phyloP scores from a whole-genome alignment of 2,797 vertebrate species.

The Karalla daura region DNA sequence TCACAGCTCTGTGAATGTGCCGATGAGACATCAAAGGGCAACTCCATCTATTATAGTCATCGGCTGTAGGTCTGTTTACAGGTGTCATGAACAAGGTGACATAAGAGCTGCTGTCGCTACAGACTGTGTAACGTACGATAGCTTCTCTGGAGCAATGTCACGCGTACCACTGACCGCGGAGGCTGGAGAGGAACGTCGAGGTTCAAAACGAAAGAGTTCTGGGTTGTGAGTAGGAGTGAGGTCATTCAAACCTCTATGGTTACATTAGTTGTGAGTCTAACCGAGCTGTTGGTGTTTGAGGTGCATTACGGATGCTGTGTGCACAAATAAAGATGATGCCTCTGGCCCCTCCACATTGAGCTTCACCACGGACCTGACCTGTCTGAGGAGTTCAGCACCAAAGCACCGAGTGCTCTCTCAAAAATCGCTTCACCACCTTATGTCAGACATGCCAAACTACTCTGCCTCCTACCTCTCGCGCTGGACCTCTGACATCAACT shows the following conservation, averaged over 20 bases:
- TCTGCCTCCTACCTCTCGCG: not conserved
- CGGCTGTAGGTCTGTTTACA: not conserved
- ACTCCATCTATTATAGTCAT: no score
- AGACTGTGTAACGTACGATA: not conserved
- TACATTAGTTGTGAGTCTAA: not conserved
- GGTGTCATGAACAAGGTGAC: no score
- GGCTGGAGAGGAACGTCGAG: not conserved
- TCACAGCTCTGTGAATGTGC: not conserved
- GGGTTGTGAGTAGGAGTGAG: not conserved
- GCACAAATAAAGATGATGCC: not conserved
- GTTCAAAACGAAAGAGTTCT: not conserved
- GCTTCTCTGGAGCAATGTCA: not conserved
- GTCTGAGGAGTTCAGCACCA: not conserved
- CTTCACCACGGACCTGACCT: not conserved
- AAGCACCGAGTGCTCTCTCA: not conserved
- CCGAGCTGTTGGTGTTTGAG: not conserved
- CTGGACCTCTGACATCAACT: not conserved
- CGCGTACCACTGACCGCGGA: not conserved
- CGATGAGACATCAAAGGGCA: not conserved
- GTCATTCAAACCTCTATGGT: not conserved
- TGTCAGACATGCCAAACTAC: not conserved
- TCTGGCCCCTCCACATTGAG: not conserved
- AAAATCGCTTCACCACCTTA: not conserved
- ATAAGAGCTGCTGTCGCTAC: no score
- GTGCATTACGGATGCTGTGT: constrained; percentile 19